These are phyloP conservation scores for Epistrophe grossulariae DNA, from an alignment of 2,888 invertebrate genomes.

Conservation along the genomic window DNA sequence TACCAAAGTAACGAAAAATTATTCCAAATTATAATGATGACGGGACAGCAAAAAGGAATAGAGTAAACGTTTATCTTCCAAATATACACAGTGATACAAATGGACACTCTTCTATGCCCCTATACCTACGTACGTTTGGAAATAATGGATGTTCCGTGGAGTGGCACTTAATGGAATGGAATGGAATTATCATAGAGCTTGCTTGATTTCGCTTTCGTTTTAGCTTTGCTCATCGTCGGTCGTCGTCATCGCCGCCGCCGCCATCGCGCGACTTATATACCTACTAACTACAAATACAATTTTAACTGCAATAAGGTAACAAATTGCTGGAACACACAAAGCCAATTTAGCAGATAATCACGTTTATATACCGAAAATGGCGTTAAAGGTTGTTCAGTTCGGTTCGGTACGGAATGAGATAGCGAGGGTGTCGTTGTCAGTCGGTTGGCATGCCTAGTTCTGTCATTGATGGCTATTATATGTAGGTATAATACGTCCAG, in stretches of 20 bases:
- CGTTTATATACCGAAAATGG: conserved; percentile 64
- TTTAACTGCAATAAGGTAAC: conserved; percentile 75
- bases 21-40: conserved; percentile 63
- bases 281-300: conserved; percentile 40
- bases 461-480: not conserved
- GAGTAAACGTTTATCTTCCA: conserved; percentile 66
- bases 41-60: conserved; percentile 31
- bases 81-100: conserved; percentile 49
- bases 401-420: conserved; percentile 4
- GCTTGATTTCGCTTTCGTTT: conserved; percentile 28
- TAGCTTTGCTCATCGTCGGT: conserved; percentile 1
- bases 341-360: conserved; percentile 75
- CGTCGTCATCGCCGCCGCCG: not conserved
- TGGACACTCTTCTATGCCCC: conserved; percentile 24
- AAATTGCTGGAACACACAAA: conserved; percentile 73
- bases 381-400: conserved; percentile 35
- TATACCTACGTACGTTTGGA: not conserved
- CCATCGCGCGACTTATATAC: conserved; percentile 25
- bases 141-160: conserved; percentile 74
- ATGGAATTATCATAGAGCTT: conserved; percentile 72
- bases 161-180: conserved; percentile 73
- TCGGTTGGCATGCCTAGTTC: not conserved
- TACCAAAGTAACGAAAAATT: conserved; percentile 59
- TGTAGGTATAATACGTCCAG: not conserved
- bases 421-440: not conserved